Evolutionary conservation across 1,140 invertebrate genomes (phyloP), one percentile per base, ranked within the genome.

Genomic region (Pygmarrhopalites habei): DNA sequence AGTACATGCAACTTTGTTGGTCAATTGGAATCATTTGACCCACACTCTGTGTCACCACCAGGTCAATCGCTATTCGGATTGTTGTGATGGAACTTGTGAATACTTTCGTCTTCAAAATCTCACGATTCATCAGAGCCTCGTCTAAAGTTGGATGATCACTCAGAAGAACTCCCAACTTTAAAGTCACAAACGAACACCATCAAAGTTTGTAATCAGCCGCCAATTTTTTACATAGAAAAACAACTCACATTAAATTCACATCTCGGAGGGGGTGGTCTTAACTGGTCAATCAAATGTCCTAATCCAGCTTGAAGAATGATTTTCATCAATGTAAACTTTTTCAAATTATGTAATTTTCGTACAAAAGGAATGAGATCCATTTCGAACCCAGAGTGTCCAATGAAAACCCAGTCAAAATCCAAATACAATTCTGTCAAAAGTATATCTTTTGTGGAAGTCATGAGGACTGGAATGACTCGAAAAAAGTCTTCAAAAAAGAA

Each of bases 351-450:
- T 2, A 68, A 41, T 26, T 41, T 39, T 19, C 62, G 30, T 21
- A 68, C 57, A 25, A 68, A 68, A 4, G 62, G 66, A 21, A 68
- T 52, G 17, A 68, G 29, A 2, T 39, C 21, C 19, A 3, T 3
- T 19, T 64, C 59, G 44, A 68, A 49, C 21, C 56, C 57, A 39
- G 52, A 39, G 14, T 64, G 53, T 29, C 44, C 35, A 7, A 68
- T 29, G 32, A 55, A 58, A 25, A 68, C 60, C 61, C 59, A 68
- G 26, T 68, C 58, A 23, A 68, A 64, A 21, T 62, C 41, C n/a
- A 68, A 43, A 25, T 53, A 29, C 17, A 68, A 25, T n/a, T 61
- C 29, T 17, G 62, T 62, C n/a, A 67, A 2, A 19, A 30, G 19
- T 14, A 63, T 19, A 7, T 57, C 39, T 5, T 30, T 35, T 1